A percentile compares a stretch with the other conserved stretches of the same genome.
These are phyloP conservation scores for Plebejus anna DNA, from an alignment of 2,888 invertebrate genomes.

Conservation along the genomic window DNA sequence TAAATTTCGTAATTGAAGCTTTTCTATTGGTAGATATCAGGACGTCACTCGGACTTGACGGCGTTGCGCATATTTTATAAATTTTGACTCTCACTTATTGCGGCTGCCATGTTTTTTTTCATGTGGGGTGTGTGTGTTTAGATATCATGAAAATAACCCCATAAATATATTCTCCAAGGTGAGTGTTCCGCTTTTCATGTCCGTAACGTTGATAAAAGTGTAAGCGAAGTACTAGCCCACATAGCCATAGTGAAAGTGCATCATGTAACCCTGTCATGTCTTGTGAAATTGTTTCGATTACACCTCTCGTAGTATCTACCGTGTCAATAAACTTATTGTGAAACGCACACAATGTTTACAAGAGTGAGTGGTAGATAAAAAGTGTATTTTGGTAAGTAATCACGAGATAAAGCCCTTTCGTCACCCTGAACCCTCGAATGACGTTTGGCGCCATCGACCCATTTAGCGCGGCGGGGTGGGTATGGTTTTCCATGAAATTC, in stretches of 20 bases:
- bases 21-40: slow-evolving; percentile 60
- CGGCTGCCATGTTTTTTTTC: slow-evolving; percentile 89
- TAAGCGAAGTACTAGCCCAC: slow-evolving; percentile 59
- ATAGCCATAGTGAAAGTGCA: slow-evolving; percentile 76
- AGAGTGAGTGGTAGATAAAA: slow-evolving; percentile 47
- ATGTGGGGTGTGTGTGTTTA: slow-evolving; percentile 82
- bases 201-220: slow-evolving; percentile 44
- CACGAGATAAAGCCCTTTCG: slow-evolving; percentile 38
- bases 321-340: slow-evolving; percentile 41
- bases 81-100: slow-evolving; percentile 68
- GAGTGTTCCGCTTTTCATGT: slow-evolving; percentile 53
- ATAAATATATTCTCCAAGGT: slow-evolving; percentile 69
- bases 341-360: slow-evolving; percentile 34
- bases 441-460: slow-evolving; percentile 80
- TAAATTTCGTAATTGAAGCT: slow-evolving; percentile 55
- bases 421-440: slow-evolving; percentile 52
- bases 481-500: slow-evolving; percentile 59
- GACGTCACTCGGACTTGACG: slow-evolving; percentile 70
- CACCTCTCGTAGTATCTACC: slow-evolving; percentile 45
- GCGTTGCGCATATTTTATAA: slow-evolving; percentile 73
- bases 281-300: slow-evolving; percentile 76
- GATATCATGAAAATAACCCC: slow-evolving; percentile 72
- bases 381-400: slow-evolving; percentile 24
- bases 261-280: slow-evolving; percentile 75
- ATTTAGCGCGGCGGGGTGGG: slow-evolving; percentile 68